phyloP scores from a whole-genome alignment of 2,888 invertebrate species.

The Cerastoderma edule region DNA sequence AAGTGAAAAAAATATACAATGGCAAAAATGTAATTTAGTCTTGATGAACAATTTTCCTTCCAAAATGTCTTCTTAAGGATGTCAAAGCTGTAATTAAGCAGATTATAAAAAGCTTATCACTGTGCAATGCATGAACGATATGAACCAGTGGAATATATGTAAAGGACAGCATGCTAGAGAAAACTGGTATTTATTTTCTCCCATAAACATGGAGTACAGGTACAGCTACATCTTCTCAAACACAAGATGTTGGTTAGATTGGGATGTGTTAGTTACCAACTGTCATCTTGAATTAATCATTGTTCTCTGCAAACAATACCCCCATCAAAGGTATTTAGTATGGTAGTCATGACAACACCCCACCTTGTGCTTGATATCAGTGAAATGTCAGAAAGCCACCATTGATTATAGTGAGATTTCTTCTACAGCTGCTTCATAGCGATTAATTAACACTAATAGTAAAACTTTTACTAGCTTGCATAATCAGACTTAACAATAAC shows the following conservation, averaged over 20 bases:
- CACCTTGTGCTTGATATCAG: conserved; percentile 19
- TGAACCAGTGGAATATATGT: too few species aligned
- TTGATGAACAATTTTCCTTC: too few species aligned
- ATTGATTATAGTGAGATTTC: conserved; percentile 18
- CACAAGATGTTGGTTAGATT: not conserved
- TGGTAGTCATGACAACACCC: conserved; percentile 13
- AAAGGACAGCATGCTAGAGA: too few species aligned
- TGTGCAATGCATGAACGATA: too few species aligned
- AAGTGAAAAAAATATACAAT: too few species aligned
- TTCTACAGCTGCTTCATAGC: not conserved
- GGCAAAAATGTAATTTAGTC: too few species aligned
- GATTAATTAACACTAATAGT: too few species aligned
- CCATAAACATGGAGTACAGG: not conserved
- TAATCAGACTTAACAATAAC: too few species aligned
- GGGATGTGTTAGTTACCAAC: conserved; percentile 2
- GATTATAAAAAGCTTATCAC: too few species aligned
- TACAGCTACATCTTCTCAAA: conserved; percentile 1
- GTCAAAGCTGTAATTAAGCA: too few species aligned
- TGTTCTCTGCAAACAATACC: not conserved
- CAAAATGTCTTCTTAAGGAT: too few species aligned
- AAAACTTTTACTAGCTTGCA: too few species aligned
- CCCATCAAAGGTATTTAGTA: not conserved
- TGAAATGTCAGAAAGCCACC: conserved; percentile 8
- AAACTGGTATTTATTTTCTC: conserved; percentile 5
- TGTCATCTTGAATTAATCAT: conserved; percentile 19